Evolutionary conservation across 2,113 vertebrate species (phyloP).

Genomic region (Apus apus): DNA sequence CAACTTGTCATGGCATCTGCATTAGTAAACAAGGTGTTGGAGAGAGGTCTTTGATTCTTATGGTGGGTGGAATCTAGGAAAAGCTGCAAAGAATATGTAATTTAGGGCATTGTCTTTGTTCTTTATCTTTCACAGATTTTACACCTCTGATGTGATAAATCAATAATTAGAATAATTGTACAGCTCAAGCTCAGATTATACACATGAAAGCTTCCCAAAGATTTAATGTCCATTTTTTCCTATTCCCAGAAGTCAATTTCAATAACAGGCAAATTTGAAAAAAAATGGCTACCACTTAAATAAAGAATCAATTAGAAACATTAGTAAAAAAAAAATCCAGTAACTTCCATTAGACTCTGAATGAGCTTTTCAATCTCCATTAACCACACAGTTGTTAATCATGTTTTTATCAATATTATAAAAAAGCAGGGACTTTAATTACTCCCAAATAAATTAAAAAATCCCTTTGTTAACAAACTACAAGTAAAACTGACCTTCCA

Average conservation of each 20-base stretch:
- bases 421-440: constrained; percentile 57
- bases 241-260: constrained; percentile 53
- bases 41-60: background rate
- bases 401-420: constrained; percentile 64
- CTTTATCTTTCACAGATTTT: constrained; percentile 4
- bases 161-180: constrained; percentile 40
- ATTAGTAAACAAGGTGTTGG: background rate
- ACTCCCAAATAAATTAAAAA: constrained; percentile 52
- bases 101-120: background rate
- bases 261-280: constrained; percentile 39
- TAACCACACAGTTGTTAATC: constrained; percentile 70
- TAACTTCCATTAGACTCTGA: constrained; percentile 72
- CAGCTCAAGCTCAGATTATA: constrained; percentile 41
- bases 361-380: constrained; percentile 69
- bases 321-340: constrained; percentile 63
- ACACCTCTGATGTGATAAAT: background rate
- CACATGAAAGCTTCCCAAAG: constrained; percentile 19
- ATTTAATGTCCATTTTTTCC: constrained; percentile 65
- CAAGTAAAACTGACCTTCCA: constrained; percentile 1
- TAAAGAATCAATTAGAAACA: constrained; percentile 75
- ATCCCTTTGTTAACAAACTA: constrained; percentile 20
- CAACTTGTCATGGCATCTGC: background rate
- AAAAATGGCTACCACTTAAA: constrained; percentile 63
- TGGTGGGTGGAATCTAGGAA: background rate
- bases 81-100: background rate